A percentile compares a stretch with the other conserved stretches of the same genome.
Conservation (phyloP, 2,797 vertebrate genomes). For the Acrocephalus scirpaceus region DNA sequence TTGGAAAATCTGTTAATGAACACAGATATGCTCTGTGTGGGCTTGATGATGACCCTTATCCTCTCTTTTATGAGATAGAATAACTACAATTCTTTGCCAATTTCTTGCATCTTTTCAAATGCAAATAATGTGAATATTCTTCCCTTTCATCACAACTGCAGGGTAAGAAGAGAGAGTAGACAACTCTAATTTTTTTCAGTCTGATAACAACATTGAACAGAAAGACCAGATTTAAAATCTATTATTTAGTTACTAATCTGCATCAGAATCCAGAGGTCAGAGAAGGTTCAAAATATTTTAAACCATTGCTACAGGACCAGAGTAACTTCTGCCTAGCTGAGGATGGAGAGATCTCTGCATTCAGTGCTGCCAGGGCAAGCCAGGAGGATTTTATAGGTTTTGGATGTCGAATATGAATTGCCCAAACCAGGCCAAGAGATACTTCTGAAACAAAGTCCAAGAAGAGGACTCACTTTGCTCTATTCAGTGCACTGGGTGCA, state of each 20-base stretch:
- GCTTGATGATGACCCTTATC: not conserved
- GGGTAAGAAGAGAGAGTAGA: not conserved
- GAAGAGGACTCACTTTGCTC: not conserved
- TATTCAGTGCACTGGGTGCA: not conserved
- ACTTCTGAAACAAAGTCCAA: not conserved
- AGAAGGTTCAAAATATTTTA: not conserved
- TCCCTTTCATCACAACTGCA: not conserved
- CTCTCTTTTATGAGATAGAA: not conserved
- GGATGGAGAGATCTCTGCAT: too few relatives aligned
- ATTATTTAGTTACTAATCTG: not conserved
- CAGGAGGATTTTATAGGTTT: too few relatives aligned
- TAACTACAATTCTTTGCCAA: not conserved
- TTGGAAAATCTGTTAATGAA: too few relatives aligned
- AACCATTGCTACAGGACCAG: too few relatives aligned
- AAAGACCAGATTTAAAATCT: not conserved
- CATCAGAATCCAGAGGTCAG: not conserved
- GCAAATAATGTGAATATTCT: not conserved
- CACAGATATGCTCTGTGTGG: too few relatives aligned
- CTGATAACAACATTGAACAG: not conserved
- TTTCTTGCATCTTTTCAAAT: not conserved
- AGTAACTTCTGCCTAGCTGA: too few relatives aligned
- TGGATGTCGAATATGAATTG: not conserved
- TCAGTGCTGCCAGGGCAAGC: too few relatives aligned
- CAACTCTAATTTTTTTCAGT: not conserved
- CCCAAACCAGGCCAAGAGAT: not conserved